Conservation (phyloP, 1,140 invertebrate genomes). For the Apis laboriosa region DNA sequence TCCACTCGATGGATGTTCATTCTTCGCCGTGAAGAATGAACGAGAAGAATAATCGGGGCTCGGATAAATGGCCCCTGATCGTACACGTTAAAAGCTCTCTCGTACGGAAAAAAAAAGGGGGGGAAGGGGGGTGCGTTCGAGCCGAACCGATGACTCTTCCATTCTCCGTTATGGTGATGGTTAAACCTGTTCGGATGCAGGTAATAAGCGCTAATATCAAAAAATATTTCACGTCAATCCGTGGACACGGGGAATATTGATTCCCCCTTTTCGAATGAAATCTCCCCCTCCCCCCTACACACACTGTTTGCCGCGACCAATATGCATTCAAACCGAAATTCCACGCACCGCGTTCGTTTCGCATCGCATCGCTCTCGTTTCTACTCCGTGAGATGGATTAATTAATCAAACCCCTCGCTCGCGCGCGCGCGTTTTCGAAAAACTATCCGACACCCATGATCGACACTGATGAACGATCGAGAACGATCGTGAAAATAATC, state of each 20-base stretch:
- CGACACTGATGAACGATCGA: constrained; percentile 52
- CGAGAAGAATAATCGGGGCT: constrained; percentile 29
- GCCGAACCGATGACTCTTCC: constrained; percentile 57
- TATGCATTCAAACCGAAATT: constrained; percentile 75
- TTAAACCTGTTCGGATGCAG: constrained; percentile 64
- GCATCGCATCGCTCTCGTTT: constrained; percentile 64
- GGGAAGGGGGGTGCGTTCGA: background rate
- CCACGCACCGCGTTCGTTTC: constrained; percentile 54
- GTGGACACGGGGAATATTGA: constrained; percentile 70
- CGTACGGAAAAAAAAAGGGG: constrained; percentile 21
- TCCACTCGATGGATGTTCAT: background rate
- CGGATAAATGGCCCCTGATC: constrained; percentile 35
- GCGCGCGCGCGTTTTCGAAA: constrained; percentile 59
- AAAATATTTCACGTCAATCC: constrained; percentile 77
- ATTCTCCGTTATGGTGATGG: constrained; percentile 44
- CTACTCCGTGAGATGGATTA: constrained; percentile 70
- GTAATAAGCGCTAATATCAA: constrained; percentile 75
- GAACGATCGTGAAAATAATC: constrained; percentile 42
- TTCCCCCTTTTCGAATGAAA: constrained; percentile 62
- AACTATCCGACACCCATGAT: constrained; percentile 60
- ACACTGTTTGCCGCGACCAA: constrained; percentile 57
- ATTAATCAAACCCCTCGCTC: constrained; percentile 69
- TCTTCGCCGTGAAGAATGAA: background rate
- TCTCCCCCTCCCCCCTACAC: constrained; percentile 53
- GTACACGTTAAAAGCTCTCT: constrained; percentile 54